These are phyloP conservation scores for Drosophila varians DNA, from an alignment of 1,140 invertebrate species.

Conservation along the genomic window DNA sequence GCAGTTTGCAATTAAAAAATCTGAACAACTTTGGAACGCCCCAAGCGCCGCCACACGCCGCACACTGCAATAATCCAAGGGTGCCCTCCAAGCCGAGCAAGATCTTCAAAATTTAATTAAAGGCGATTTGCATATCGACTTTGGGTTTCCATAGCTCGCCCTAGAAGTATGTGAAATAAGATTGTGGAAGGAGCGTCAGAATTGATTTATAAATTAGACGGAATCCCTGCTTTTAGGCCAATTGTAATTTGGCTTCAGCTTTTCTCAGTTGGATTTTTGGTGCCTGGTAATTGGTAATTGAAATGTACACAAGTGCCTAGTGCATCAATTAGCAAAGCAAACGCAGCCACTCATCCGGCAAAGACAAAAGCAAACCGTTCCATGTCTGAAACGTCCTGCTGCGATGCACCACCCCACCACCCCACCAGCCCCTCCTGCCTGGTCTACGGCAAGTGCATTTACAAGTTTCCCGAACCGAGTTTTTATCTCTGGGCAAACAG, in stretches of 20 bases:
- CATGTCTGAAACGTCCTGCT: background rate
- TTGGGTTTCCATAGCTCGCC: conserved; percentile 5
- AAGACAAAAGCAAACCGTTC: conserved; percentile 61
- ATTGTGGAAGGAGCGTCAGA: background rate
- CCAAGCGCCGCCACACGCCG: background rate
- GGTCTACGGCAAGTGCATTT: conserved; percentile 31
- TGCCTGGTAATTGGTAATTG: conserved; percentile 64
- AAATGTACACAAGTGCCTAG: conserved; percentile 66
- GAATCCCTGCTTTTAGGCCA: no score
- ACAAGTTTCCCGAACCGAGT: conserved; percentile 46
- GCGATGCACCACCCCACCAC: no score
- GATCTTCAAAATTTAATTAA: conserved; percentile 77
- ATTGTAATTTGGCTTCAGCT: no score
- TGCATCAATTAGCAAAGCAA: conserved; percentile 80
- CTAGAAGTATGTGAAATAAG: conserved; percentile 6
- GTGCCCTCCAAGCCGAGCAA: conserved; percentile 36
- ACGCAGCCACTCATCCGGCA: conserved; percentile 70
- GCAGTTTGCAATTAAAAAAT: conserved; percentile 72
- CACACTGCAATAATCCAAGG: conserved; percentile 59
- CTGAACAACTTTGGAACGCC: conserved; percentile 24
- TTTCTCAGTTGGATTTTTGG: background rate
- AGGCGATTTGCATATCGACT: conserved; percentile 73
- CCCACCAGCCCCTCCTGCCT: no score
- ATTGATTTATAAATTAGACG: no score
- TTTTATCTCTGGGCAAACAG: conserved; percentile 74